phyloP scores from a whole-genome alignment of 2,797 vertebrate genomes.

The Sphenopsis melanotis region DNA sequence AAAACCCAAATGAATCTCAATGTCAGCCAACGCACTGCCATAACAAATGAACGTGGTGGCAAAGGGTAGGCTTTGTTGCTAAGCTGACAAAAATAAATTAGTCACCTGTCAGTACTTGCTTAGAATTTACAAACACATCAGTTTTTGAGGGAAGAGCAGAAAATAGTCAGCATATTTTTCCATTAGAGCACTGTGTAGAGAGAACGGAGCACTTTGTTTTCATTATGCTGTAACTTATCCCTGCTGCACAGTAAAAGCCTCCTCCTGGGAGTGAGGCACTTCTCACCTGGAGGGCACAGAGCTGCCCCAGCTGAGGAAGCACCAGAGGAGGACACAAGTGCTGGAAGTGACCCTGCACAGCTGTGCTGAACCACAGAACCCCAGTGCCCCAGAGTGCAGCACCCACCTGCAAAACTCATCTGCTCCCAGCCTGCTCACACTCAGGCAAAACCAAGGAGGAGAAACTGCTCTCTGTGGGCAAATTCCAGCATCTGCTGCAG shows the following conservation, averaged over 20 bases:
- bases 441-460: background rate
- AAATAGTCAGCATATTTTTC: conserved; percentile 12
- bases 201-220: background rate
- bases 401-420: background rate
- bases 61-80: conserved; percentile 43
- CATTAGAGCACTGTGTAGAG: background rate
- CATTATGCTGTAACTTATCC: background rate
- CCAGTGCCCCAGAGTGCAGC: accelerated
- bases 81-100: conserved; percentile 58
- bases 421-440: background rate
- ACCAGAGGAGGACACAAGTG: background rate
- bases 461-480: background rate
- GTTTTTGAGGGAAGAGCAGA: background rate
- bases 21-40: background rate
- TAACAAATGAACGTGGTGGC: conserved; percentile 23
- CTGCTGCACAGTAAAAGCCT: background rate
- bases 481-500: background rate
- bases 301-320: background rate
- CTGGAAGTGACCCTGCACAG: background rate
- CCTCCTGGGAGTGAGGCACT: background rate
- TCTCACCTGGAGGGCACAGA: background rate
- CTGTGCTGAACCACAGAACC: background rate
- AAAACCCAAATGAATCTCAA: conserved; percentile 21
- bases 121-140: conserved; percentile 43
- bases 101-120: conserved; percentile 48